Evolutionary conservation across 2,113 vertebrate species (phyloP).

Genomic region (Eublepharis macularius): DNA sequence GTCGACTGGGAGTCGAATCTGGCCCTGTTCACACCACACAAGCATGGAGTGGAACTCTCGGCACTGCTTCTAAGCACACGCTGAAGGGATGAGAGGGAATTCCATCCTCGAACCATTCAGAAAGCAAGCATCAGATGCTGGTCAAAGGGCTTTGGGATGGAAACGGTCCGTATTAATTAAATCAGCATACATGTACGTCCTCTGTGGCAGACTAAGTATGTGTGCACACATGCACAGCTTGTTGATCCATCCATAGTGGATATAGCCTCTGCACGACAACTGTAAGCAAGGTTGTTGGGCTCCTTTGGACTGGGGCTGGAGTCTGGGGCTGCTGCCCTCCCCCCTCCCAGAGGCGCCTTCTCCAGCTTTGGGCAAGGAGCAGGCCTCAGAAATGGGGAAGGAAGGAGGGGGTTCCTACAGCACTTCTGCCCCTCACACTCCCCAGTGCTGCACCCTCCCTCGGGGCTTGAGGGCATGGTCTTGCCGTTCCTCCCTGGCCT

Average conservation of each 20-base stretch:
- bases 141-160: neutral
- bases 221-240: neutral
- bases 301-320: too few relatives aligned
- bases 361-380: too few relatives aligned
- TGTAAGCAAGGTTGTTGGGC: too few relatives aligned
- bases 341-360: too few relatives aligned
- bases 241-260: neutral
- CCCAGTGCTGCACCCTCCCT: too few relatives aligned
- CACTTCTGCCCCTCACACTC: too few relatives aligned
- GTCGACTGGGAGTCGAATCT: too few relatives aligned
- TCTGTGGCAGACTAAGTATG: neutral
- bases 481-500: too few relatives aligned
- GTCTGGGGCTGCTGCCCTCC: too few relatives aligned
- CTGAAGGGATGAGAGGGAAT: neutral
- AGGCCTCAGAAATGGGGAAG: too few relatives aligned
- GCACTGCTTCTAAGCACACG: neutral
- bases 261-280: neutral
- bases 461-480: too few relatives aligned
- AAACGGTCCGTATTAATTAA: neutral
- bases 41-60: neutral
- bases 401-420: too few relatives aligned
- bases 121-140: neutral
- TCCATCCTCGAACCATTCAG: neutral
- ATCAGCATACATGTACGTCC: neutral
- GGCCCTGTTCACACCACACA: neutral